These are phyloP conservation scores for Euzetes globulus DNA, from an alignment of 2,888 invertebrate genomes.

Conservation along the genomic window DNA sequence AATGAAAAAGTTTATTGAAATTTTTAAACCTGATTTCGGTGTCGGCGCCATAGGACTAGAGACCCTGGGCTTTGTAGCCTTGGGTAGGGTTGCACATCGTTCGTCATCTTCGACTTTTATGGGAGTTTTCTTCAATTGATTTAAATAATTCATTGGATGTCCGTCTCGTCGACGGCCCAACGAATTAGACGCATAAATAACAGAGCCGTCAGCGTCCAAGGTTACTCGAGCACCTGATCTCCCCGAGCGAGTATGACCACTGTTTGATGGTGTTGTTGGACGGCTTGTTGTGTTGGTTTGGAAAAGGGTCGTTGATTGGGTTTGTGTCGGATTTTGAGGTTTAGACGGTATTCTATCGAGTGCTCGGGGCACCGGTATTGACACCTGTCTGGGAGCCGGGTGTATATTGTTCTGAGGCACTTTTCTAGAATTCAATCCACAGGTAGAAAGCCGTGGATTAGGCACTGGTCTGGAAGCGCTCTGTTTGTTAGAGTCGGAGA, in stretches of 20 bases:
- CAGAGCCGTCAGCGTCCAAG: slow-evolving; percentile 75
- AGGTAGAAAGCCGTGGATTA: neutral
- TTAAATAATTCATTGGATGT: slow-evolving; percentile 34
- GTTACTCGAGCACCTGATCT: neutral
- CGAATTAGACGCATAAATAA: slow-evolving; percentile 66
- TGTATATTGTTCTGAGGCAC: neutral
- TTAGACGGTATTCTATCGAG: neutral
- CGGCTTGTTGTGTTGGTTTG: neutral
- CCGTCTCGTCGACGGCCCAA: slow-evolving; percentile 38
- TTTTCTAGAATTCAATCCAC: neutral
- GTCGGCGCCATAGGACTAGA: slow-evolving; percentile 14
- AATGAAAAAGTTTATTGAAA: too few relatives aligned
- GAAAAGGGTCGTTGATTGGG: neutral
- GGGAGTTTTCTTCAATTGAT: slow-evolving; percentile 3
- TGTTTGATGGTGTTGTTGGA: slow-evolving; percentile 35
- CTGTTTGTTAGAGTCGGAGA: neutral
- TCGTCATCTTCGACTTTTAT: neutral
- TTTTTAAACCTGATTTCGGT: neutral
- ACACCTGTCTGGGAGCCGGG: neutral
- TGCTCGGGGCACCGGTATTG: neutral
- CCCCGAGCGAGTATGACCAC: neutral
- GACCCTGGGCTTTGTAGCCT: neutral
- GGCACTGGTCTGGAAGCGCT: slow-evolving; percentile 11
- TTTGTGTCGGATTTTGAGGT: neutral
- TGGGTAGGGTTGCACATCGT: slow-evolving; percentile 22